A percentile compares a stretch with the other conserved stretches of the same genome.
These are phyloP conservation scores for Aethina tumida DNA, from an alignment of 1,140 invertebrate genomes.

Conservation along the genomic window DNA sequence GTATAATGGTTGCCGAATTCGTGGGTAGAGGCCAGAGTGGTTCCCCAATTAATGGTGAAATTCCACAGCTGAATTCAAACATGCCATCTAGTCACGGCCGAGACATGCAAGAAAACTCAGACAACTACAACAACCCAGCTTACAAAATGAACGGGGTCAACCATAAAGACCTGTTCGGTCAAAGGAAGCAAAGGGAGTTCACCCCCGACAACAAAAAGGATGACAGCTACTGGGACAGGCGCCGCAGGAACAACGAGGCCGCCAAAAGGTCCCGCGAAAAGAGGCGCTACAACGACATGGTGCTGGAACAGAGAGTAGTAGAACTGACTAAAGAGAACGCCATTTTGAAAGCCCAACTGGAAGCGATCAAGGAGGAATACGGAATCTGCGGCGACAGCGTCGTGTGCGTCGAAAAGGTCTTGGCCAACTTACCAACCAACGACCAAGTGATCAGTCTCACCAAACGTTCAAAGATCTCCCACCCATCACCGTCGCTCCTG, in stretches of 20 bases:
- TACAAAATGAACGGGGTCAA: conserved; percentile 42
- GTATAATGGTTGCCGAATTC: conserved; percentile 78
- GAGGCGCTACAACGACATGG: conserved; percentile 92
- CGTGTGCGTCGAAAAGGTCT: conserved; percentile 77
- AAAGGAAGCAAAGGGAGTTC: conserved; percentile 90
- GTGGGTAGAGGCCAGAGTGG: conserved; percentile 60
- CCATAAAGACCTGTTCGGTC: conserved; percentile 69
- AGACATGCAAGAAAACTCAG: conserved; percentile 33
- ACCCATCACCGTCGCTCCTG: conserved; percentile 41
- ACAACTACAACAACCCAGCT: conserved; percentile 18
- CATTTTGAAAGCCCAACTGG: conserved; percentile 82
- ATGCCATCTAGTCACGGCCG: conserved; percentile 42
- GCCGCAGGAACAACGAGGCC: conserved; percentile 92
- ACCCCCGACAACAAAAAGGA: conserved; percentile 96
- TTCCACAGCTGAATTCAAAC: conserved; percentile 45
- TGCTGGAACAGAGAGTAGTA: conserved; percentile 85
- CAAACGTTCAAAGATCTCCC: conserved; percentile 63
- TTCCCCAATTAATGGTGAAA: conserved; percentile 56
- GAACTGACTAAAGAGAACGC: conserved; percentile 93
- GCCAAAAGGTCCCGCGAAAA: conserved; percentile 92
- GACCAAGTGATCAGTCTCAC: conserved; percentile 74
- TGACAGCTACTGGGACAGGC: conserved; percentile 92
- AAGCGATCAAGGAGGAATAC: conserved; percentile 87
- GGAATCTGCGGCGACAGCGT: conserved; percentile 79
- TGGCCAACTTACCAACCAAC: conserved; percentile 69